Conservation (phyloP, 92 coral and sea anemone genomes). For the Epizoanthus stellaris region DNA sequence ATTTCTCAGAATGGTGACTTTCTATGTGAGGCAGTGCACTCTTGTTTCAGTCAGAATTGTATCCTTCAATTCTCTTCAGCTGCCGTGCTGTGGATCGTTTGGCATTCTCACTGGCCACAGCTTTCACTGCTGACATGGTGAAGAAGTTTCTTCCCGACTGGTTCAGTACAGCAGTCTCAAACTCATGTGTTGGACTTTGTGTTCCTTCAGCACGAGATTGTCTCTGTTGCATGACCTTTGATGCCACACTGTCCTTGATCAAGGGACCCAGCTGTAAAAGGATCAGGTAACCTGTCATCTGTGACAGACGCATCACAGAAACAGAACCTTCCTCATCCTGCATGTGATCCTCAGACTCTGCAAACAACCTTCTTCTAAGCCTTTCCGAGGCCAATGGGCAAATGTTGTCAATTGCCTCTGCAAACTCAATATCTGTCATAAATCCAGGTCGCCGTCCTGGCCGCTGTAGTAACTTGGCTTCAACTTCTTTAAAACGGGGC, state of each 20-base stretch:
- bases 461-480: conserved; percentile 83
- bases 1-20: too few species aligned
- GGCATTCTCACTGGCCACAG: conserved; percentile 78
- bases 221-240: conserved; percentile 67
- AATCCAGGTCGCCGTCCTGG: conserved; percentile 85
- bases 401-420: conserved; percentile 95
- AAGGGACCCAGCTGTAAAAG: conserved; percentile 79
- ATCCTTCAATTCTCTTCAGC: conserved; percentile 75
- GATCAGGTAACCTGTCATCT: conserved; percentile 87
- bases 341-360: conserved; percentile 87
- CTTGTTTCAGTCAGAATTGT: conserved; percentile 58
- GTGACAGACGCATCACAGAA: conserved; percentile 87
- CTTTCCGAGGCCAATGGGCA: conserved; percentile 96
- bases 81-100: conserved; percentile 75
- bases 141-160: conserved; percentile 49
- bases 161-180: conserved; percentile 37
- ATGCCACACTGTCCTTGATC: conserved; percentile 69
- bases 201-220: conserved; percentile 37
- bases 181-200: conserved; percentile 20
- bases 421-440: conserved; percentile 96
- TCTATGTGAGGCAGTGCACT: too few species aligned
- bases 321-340: conserved; percentile 76
- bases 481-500: conserved; percentile 92
- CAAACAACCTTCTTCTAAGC: conserved; percentile 85
- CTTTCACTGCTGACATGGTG: conserved; percentile 61